Conservation (phyloP, 2,797 vertebrate species). For the Toxotes lorentzi region DNA sequence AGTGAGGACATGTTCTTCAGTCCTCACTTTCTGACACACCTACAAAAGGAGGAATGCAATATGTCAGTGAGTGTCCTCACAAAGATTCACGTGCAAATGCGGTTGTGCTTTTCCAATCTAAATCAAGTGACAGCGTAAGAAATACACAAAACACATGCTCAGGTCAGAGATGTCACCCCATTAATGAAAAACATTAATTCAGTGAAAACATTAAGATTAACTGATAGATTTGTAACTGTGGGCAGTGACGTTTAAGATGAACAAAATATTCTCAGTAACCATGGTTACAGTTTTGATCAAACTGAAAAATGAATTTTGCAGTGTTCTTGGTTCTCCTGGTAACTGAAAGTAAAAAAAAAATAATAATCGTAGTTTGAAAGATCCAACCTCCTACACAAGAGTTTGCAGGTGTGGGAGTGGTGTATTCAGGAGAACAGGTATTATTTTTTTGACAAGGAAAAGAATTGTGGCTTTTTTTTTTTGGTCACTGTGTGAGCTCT, state of each 20-base stretch:
- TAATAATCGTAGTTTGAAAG: not conserved
- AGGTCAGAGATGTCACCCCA: not conserved
- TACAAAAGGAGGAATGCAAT: too few species aligned
- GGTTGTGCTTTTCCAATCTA: not conserved
- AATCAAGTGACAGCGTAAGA: conserved; percentile 5
- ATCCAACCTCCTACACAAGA: not conserved
- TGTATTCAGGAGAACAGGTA: not conserved
- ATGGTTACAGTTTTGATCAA: conserved; percentile 2
- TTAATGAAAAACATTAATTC: conserved; percentile 5
- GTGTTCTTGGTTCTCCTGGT: not conserved
- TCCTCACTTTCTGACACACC: too few species aligned
- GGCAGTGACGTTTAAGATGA: not conserved
- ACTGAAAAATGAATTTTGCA: not conserved
- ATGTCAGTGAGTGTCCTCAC: too few species aligned
- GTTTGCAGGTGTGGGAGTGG: not conserved
- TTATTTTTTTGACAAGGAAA: not conserved
- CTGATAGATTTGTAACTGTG: not conserved
- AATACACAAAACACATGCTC: not conserved
- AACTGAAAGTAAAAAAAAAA: not conserved
- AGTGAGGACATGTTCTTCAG: too few species aligned
- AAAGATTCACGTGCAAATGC: too few species aligned
- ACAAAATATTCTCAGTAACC: not conserved
- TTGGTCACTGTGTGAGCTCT: not conserved
- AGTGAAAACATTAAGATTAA: not conserved
- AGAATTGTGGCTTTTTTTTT: not conserved